Evolutionary conservation across 2,888 invertebrate species (phyloP), one percentile per base, ranked within the genome.

Genomic region (Mesorhabditis sp.): DNA sequence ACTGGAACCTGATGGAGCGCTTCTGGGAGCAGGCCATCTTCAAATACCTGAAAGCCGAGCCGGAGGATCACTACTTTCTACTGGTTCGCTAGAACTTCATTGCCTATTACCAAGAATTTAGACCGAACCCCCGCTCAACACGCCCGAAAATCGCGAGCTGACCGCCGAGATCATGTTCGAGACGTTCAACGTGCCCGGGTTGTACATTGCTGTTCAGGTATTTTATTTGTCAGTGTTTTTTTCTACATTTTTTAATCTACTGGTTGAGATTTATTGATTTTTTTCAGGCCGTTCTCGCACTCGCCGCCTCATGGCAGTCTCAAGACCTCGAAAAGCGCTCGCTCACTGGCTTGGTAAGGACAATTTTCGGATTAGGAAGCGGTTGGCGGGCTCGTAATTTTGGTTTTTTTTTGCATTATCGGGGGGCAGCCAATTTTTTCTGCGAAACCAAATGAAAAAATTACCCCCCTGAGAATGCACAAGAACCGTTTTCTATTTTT

Each of bases 1-100:
- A 99, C 87, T 99, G 98, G 98, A 97, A 98, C 88, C 89, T 98
- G 72, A 99, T 99, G 98, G 98, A 99, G 87, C 90, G 95, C 68
- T 98, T 96, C 87, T 90, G 96, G 87, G 97, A 97, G 87, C 97
- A 98, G 87, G 95, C 95, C 86, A 95, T 99, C 85, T 99, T 98
- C 87, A 97, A 97, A 88, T 98, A 98, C 88, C 90, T 99, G 72
- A 90, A 96, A 76, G 95, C 96, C 1, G 98, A 98, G 86, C 98
- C 98, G 0, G 98, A 98, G 88, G 98, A 99, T 88, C 98, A 99
- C 88, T 94, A 95, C 87, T 98, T 99, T 87, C 89, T 99, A 73
- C 89, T 99, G 85, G 89, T 89, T 73, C n/a, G 7, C 2, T 10
- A 13, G 58, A 50, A 13, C 0, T 65, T 65, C 3, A 3, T 13